These are phyloP conservation scores for Yponomeuta malinellus DNA, from an alignment of 2,888 invertebrate genomes.

Conservation along the genomic window DNA sequence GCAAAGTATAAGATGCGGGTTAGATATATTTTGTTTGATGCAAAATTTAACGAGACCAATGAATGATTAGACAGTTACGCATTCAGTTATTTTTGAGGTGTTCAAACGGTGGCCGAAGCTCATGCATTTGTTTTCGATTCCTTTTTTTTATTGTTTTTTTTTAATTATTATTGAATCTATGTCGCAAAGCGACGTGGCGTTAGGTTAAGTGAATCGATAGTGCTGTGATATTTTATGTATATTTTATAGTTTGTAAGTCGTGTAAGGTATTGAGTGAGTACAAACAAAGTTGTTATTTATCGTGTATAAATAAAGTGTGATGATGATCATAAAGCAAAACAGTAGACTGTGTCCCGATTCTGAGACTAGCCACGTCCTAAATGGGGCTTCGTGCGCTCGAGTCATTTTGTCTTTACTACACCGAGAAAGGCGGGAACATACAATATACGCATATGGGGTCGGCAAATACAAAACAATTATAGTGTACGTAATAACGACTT, in stretches of 20 bases:
- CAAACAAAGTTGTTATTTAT: slow-evolving; percentile 56
- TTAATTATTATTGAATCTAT: slow-evolving; percentile 17
- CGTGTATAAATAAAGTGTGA: slow-evolving; percentile 25
- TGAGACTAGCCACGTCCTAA: not conserved
- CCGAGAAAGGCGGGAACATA: not conserved
- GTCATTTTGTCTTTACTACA: not conserved
- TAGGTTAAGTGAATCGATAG: slow-evolving; percentile 74
- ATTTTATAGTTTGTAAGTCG: slow-evolving; percentile 52
- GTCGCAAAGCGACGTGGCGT: slow-evolving; percentile 57
- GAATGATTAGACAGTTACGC: not conserved
- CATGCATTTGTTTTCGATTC: slow-evolving; percentile 48
- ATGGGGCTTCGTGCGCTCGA: not conserved
- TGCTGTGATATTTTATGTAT: slow-evolving; percentile 76
- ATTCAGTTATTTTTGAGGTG: not conserved
- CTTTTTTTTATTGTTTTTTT: slow-evolving; percentile 43
- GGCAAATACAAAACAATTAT: not conserved
- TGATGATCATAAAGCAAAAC: slow-evolving; percentile 6
- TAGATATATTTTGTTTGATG: not conserved
- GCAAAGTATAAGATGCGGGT: not conserved
- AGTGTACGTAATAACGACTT: not conserved
- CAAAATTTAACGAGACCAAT: not conserved
- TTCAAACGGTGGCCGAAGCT: slow-evolving; percentile 10
- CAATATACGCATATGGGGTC: not conserved
- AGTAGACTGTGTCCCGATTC: slow-evolving; percentile 15
- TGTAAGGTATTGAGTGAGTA: slow-evolving; percentile 62